A percentile compares a stretch with the other conserved stretches of the same genome.
Conservation (phyloP, 2,113 vertebrate species). For the Shinisaurus crocodilurus region DNA sequence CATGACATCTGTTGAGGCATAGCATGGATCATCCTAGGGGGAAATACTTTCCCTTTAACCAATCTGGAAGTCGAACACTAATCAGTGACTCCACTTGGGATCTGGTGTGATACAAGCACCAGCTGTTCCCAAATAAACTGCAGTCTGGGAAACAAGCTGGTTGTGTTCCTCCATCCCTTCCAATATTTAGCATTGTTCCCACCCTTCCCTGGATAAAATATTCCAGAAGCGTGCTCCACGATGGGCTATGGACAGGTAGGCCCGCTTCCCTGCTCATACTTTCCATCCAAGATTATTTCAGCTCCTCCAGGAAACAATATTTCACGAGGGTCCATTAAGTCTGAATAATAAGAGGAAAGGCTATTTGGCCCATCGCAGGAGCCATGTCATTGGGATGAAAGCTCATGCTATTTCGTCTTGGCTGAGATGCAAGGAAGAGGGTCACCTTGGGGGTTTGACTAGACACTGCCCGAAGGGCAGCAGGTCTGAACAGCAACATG, state of each 20-base stretch:
- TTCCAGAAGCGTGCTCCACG: not conserved
- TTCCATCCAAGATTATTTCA: not conserved
- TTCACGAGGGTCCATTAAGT: not conserved
- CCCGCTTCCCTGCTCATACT: not conserved
- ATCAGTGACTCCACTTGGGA: not conserved
- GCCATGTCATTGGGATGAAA: slow-evolving; percentile 22
- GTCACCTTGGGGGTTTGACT: not conserved
- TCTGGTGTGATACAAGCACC: accelerated
- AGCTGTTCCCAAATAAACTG: not conserved
- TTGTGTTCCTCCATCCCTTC: not conserved
- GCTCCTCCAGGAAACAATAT: slow-evolving; percentile 10
- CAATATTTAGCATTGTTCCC: too few relatives aligned
- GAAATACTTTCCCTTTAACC: not conserved
- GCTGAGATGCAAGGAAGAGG: slow-evolving; percentile 2
- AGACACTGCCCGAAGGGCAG: not conserved
- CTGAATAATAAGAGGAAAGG: slow-evolving; percentile 31
- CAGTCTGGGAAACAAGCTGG: not conserved
- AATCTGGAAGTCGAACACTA: not conserved
- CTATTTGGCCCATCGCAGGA: slow-evolving; percentile 1
- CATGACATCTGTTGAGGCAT: too few relatives aligned
- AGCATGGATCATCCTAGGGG: not conserved
- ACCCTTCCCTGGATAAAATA: not conserved
- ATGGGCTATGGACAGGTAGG: not conserved
- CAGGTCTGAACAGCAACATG: not conserved
- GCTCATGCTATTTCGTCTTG: slow-evolving; percentile 24